Percentiles rank a stretch among this genome's conserved stretches.
phyloP scores from a whole-genome alignment of 1,140 invertebrate genomes.

The Pseudomyrmex concolor region DNA sequence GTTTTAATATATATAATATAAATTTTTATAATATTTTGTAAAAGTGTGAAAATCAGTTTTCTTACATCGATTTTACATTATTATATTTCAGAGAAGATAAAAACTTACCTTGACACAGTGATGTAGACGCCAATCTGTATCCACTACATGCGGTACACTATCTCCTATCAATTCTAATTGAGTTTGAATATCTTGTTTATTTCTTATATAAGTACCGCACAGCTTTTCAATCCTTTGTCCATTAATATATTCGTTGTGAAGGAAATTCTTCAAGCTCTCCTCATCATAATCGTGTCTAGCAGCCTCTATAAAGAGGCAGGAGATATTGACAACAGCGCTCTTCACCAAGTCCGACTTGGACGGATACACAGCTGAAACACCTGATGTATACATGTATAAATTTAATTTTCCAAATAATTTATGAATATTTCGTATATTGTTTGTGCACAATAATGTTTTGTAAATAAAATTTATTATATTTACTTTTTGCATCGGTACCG shows the following conservation, averaged over 20 bases:
- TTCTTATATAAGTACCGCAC: slow-evolving; percentile 78
- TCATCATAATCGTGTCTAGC: slow-evolving; percentile 79
- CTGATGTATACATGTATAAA: slow-evolving; percentile 62
- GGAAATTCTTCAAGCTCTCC: slow-evolving; percentile 78
- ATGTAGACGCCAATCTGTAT: slow-evolving; percentile 89
- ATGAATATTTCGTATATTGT: slow-evolving; percentile 31
- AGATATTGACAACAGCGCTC: slow-evolving; percentile 80
- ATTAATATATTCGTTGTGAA: slow-evolving; percentile 75
- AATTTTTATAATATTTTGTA: too few species aligned
- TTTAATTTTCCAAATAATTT: slow-evolving; percentile 23
- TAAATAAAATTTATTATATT: slow-evolving; percentile 13
- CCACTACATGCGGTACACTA: slow-evolving; percentile 87
- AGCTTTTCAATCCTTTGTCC: slow-evolving; percentile 77
- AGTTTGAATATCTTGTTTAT: slow-evolving; percentile 79
- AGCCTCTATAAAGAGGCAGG: slow-evolving; percentile 82
- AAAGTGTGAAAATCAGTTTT: too few species aligned
- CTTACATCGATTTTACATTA: not conserved
- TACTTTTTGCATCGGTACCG: slow-evolving; percentile 66
- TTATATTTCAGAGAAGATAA: slow-evolving; percentile 4
- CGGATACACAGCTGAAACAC: slow-evolving; percentile 70
- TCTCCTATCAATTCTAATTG: slow-evolving; percentile 84
- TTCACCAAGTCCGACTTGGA: slow-evolving; percentile 82
- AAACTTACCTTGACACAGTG: slow-evolving; percentile 85
- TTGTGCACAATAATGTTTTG: not conserved
- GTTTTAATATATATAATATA: too few species aligned